A percentile compares a stretch with the other conserved stretches of the same genome.
Conservation (phyloP, 1,140 invertebrate species). For the Drosophila grimshawi region DNA sequence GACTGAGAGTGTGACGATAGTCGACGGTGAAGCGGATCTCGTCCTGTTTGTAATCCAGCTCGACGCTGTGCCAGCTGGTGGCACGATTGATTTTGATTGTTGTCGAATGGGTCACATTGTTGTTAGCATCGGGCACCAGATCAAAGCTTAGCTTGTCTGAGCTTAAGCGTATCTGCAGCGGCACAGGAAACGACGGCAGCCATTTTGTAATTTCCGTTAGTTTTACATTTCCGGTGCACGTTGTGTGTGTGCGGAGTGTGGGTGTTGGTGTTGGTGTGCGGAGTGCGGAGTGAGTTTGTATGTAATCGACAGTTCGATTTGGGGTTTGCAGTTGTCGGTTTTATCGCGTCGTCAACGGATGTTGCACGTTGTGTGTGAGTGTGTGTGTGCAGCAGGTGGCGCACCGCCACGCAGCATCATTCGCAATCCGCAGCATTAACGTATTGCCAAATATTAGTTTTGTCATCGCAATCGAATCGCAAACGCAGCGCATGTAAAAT, state of each 20-base stretch:
- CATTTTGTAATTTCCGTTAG: constrained; percentile 82
- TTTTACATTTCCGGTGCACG: constrained; percentile 70
- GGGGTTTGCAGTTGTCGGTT: constrained; percentile 32
- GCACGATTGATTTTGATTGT: constrained; percentile 91
- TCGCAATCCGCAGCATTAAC: constrained; percentile 43
- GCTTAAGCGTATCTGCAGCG: constrained; percentile 88
- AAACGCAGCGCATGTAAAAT: constrained; percentile 51
- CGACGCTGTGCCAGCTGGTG: constrained; percentile 91
- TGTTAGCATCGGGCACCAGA: constrained; percentile 88
- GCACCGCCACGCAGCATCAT: too few relatives aligned
- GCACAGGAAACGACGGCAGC: constrained; percentile 37
- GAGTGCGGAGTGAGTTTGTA: not conserved
- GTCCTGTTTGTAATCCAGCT: constrained; percentile 90
- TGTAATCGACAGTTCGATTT: constrained; percentile 51
- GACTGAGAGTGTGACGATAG: constrained; percentile 89
- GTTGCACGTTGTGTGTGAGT: constrained; percentile 59
- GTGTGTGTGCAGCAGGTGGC: too few relatives aligned
- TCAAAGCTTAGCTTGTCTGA: constrained; percentile 94
- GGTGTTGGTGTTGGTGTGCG: constrained; percentile 9
- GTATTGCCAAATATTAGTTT: constrained; percentile 77
- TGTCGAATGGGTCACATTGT: constrained; percentile 90
- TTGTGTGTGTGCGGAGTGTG: not conserved
- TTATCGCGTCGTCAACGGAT: constrained; percentile 58
- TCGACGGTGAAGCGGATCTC: constrained; percentile 91
- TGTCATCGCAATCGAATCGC: constrained; percentile 54